Evolutionary conservation across 2,888 invertebrate genomes (phyloP), one percentile per base, ranked within the genome.

Genomic region (Monochamus alternatus): DNA sequence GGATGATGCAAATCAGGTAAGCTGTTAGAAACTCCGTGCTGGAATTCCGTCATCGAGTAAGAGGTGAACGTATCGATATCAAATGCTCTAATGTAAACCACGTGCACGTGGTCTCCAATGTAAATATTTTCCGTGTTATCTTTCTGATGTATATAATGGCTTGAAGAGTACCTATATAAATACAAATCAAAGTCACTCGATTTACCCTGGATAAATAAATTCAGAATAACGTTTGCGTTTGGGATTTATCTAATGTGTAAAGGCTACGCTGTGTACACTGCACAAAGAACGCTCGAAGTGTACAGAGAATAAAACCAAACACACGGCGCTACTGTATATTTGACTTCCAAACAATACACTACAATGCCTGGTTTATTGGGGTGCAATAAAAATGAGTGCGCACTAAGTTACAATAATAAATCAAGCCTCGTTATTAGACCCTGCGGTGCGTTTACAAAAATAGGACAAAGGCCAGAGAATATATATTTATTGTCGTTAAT

Each of bases 31-130:
- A 68, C 43, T 58, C 58, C 38, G 44, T 10, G 14, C 32, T 12
- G 32, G 22, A 44, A 59, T 43, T 58, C 59, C 22, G 59, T 9
- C 43, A 55, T 59, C 14, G 32, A 66, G 47, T 75, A 55, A 68
- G 81, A 84, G 85, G 82, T 84, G 82, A 85, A 84, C 76, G 84
- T 80, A 82, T 84, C 83, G 81, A 83, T 83, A 83, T 84, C 82
- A 80, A 84, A 82, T 81, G 80, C 80, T 80, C 80, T 82, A 82
- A 84, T 77, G 81, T 82, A 84, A 84, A 84, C 81, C 83, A 76
- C 73, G 79, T 79, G 78, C 84, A 84, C 82, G 84, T 84, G 84
- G 82, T 80, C 78, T 77, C 77, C 73, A 79, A 78, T 75, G 81
- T 81, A 82, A 82, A 82, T 82, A 82, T 78, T 78, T 78, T 75